A percentile compares a stretch with the other conserved stretches of the same genome.
These are phyloP conservation scores for Orthosia gracilis DNA, from an alignment of 2,888 invertebrate genomes.

Conservation along the genomic window DNA sequence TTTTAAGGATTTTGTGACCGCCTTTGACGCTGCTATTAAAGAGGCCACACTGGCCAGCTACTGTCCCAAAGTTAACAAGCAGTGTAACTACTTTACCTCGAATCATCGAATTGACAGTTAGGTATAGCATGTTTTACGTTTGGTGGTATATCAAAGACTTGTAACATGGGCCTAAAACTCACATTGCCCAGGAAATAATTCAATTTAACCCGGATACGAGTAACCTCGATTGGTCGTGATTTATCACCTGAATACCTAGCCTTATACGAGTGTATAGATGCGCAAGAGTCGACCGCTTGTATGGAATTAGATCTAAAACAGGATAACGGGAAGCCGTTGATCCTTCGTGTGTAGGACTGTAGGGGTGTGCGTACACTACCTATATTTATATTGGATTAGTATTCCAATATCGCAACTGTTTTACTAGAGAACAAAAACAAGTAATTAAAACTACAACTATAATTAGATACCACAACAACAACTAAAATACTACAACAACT, in stretches of 20 bases:
- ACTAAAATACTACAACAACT: too few relatives aligned
- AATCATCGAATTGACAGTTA: background rate
- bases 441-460: too few relatives aligned
- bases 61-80: background rate
- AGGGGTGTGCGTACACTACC: constrained; percentile 31
- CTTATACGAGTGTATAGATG: constrained; percentile 62
- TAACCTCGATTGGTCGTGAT: constrained; percentile 49
- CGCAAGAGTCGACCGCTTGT: constrained; percentile 62
- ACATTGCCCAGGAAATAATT: constrained; percentile 41
- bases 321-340: constrained; percentile 75
- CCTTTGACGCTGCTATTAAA: background rate
- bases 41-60: background rate
- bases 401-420: background rate
- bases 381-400: background rate
- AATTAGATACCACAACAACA: too few relatives aligned
- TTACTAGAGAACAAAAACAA: too few relatives aligned
- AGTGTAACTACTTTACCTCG: background rate
- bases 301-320: constrained; percentile 75
- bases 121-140: background rate
- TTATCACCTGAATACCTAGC: constrained; percentile 52
- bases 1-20: background rate
- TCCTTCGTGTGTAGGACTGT: constrained; percentile 60
- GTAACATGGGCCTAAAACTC: background rate
- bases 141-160: background rate
- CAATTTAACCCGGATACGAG: constrained; percentile 52